Conservation (phyloP, 2,113 vertebrate species). For the Bucco capensis region DNA sequence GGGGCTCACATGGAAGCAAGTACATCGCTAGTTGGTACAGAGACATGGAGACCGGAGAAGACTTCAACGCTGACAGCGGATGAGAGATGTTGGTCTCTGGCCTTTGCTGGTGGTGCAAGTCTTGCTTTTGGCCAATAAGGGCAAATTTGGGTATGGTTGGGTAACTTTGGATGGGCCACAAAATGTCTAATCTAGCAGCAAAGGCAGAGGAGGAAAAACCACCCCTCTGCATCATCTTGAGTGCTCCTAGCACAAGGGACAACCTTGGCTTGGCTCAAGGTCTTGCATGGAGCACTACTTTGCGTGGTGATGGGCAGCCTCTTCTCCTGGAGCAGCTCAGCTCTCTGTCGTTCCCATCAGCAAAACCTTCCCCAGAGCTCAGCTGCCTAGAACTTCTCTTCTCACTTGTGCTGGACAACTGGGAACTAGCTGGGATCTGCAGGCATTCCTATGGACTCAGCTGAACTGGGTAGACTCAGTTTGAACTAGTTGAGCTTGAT, state of each 20-base stretch:
- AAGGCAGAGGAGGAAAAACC: background rate
- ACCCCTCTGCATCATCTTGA: background rate
- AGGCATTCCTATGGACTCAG: background rate
- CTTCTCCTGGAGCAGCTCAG: background rate
- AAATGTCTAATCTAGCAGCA: background rate
- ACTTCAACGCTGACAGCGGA: constrained; percentile 73
- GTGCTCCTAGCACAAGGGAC: background rate
- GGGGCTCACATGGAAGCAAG: constrained; percentile 71
- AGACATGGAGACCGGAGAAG: constrained; percentile 67
- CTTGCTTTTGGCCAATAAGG: background rate
- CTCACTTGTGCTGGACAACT: background rate
- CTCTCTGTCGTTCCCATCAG: background rate
- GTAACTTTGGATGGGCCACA: background rate
- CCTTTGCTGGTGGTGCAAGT: background rate
- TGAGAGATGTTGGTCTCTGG: background rate
- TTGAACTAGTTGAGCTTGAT: background rate
- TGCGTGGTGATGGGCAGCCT: background rate
- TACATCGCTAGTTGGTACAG: constrained; percentile 75
- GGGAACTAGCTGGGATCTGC: background rate
- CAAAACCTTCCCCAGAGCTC: background rate
- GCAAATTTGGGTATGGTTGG: background rate
- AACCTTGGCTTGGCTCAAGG: background rate
- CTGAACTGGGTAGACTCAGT: background rate
- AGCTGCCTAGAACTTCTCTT: background rate
- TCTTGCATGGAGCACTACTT: no score